Evolutionary conservation across 2,797 vertebrate genomes (phyloP).

Genomic region (Poecile montanus): DNA sequence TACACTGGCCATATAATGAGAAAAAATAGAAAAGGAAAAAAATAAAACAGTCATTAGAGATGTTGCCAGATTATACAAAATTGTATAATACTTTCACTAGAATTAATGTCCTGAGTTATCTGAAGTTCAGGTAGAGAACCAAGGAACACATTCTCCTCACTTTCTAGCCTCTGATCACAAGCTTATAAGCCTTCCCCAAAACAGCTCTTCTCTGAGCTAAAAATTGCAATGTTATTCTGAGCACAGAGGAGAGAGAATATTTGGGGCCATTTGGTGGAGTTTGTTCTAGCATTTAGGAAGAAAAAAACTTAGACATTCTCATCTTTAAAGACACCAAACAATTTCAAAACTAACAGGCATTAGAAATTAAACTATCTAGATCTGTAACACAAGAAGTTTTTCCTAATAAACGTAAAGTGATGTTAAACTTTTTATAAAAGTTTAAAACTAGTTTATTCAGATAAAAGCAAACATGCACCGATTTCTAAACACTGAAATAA

Average conservation of each 20-base stretch:
- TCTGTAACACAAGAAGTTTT: background rate
- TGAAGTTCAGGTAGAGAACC: background rate
- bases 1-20: slow-evolving; percentile 79
- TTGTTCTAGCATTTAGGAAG: background rate
- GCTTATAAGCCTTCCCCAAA: background rate
- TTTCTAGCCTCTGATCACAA: background rate
- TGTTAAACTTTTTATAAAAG: background rate
- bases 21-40: background rate
- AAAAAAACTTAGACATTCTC: background rate
- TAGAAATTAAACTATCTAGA: background rate
- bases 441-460: background rate
- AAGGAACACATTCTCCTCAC: background rate
- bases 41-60: background rate
- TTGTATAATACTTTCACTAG: background rate
- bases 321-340: background rate
- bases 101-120: background rate
- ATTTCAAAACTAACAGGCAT: background rate
- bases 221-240: background rate
- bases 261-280: background rate
- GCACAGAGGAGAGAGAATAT: background rate
- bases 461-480: background rate
- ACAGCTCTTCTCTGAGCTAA: background rate
- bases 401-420: background rate
- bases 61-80: background rate
- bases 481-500: background rate